A percentile compares a stretch with the other conserved stretches of the same genome.
Conservation (phyloP, 2,888 invertebrate genomes). For the Oligia latruncula region DNA sequence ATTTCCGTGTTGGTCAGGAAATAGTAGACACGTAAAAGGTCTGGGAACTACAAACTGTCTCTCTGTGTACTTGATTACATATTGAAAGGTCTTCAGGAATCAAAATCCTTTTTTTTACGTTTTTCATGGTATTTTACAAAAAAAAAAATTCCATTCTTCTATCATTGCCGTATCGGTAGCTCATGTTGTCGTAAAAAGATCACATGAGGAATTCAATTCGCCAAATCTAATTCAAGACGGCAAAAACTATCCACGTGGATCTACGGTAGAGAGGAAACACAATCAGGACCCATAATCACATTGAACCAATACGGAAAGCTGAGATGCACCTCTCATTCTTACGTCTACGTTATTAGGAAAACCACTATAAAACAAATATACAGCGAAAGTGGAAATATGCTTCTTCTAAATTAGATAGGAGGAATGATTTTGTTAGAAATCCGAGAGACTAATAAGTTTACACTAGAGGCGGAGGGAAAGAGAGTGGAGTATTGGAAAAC, state of each 20-base stretch:
- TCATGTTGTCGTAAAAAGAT: not conserved
- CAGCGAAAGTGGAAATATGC: slow-evolving; percentile 50
- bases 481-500: slow-evolving; percentile 13
- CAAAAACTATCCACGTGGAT: slow-evolving; percentile 31
- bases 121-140: not conserved
- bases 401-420: slow-evolving; percentile 53
- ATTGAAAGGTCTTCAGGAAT: not conserved
- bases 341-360: slow-evolving; percentile 59
- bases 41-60: not conserved
- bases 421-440: slow-evolving; percentile 54
- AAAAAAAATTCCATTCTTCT: not conserved
- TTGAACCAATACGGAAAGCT: slow-evolving; percentile 60
- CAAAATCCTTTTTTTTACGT: too few species aligned
- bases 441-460: slow-evolving; percentile 49
- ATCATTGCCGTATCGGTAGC: not conserved
- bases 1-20: slow-evolving; percentile 25
- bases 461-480: slow-evolving; percentile 21
- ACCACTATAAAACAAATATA: slow-evolving; percentile 60
- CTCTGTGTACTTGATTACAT: not conserved
- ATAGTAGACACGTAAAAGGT: slow-evolving; percentile 10
- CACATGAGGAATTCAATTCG: slow-evolving; percentile 30
- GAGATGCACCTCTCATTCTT: slow-evolving; percentile 65
- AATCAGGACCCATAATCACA: slow-evolving; percentile 65
- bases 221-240: slow-evolving; percentile 42
- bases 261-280: slow-evolving; percentile 36